Evolutionary conservation across 1,140 invertebrate genomes (phyloP), one percentile per base, ranked within the genome.

Genomic region (Scaptodrosophila lebanonensis): DNA sequence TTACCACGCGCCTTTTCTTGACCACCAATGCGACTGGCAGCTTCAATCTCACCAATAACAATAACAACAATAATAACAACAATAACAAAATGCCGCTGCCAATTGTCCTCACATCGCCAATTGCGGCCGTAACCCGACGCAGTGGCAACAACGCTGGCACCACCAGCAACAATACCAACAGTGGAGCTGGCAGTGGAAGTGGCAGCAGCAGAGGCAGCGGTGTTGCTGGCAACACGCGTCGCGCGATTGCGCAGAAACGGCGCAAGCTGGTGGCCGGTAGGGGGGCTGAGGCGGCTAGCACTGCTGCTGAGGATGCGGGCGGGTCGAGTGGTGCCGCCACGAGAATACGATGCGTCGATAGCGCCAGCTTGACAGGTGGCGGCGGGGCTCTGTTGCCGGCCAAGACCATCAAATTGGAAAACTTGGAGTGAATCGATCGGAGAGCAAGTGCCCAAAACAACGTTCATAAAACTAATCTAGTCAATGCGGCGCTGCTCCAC

Each of bases 391-490:
- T 65, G 8, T 25, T 83, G 58, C 59, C 64, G 3, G 30, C 62
- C 3, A 83, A 70, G 27, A 62, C 49, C 13, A 84, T 79, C 40
- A 84, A 84, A 57, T 17, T 66, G 13, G 79, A 84, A 60, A 50
- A 76, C 18, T 49, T 54, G 42, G 61, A 76, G 30, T 75, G 69
- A 47, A 16, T 25, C 30, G n/a, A 0, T 22, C 15, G 4, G 3
- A 30, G 11, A 18, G 2, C 13, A 17, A n/a, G 25, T 40, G 42
- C 38, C 38, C 11, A 16, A 5, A 30, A 11, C 12, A 18, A 35
- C 11, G 12, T 16, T 11, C 12, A 39, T 30, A n/a, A 2, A 45
- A 53, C 54, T 32, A 66, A 75, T 75, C 70, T 75, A 75, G 70
- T 75, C 70, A 75, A 68, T 49, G 47, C 66, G 39, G 66, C 60